Conservation (phyloP, 2,797 vertebrate genomes). For the Sandelia bainsii region DNA sequence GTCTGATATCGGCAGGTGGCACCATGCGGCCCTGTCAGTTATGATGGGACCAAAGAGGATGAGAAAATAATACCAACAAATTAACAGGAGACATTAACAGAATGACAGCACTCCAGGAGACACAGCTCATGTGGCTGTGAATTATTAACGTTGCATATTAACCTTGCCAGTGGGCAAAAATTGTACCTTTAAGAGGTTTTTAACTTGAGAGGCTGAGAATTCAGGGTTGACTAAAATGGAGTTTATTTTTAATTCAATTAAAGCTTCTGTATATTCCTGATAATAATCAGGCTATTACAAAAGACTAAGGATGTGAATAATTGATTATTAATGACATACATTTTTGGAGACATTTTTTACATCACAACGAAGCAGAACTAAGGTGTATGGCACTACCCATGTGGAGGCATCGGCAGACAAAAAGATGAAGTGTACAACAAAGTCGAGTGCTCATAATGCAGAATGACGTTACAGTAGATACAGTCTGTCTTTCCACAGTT, state of each 20-base stretch:
- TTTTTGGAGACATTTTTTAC: too few relatives aligned
- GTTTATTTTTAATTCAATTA: conserved; percentile 4
- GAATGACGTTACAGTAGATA: too few relatives aligned
- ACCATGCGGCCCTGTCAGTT: conserved; percentile 55
- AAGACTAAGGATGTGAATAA: not conserved
- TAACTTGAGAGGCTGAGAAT: conserved; percentile 28
- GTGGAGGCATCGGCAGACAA: too few relatives aligned
- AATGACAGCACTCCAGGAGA: conserved; percentile 6
- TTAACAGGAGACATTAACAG: conserved; percentile 39
- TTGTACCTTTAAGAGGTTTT: conserved; percentile 32
- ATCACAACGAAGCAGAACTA: not conserved
- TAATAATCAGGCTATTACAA: not conserved
- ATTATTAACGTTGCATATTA: conserved; percentile 40
- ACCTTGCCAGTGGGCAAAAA: conserved; percentile 36
- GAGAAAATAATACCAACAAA: conserved; percentile 44
- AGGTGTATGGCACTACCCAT: not conserved
- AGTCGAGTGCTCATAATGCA: too few relatives aligned
- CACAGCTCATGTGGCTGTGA: conserved; percentile 24
- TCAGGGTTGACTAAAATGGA: conserved; percentile 21
- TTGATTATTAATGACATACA: not conserved
- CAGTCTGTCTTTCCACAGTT: too few relatives aligned
- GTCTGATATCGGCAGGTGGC: conserved; percentile 51
- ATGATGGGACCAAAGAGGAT: conserved; percentile 34
- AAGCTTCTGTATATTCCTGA: conserved; percentile 18
- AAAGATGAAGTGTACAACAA: too few relatives aligned